Conservation (phyloP, 2,888 invertebrate genomes). For the Mimumesa dahlbomi region DNA sequence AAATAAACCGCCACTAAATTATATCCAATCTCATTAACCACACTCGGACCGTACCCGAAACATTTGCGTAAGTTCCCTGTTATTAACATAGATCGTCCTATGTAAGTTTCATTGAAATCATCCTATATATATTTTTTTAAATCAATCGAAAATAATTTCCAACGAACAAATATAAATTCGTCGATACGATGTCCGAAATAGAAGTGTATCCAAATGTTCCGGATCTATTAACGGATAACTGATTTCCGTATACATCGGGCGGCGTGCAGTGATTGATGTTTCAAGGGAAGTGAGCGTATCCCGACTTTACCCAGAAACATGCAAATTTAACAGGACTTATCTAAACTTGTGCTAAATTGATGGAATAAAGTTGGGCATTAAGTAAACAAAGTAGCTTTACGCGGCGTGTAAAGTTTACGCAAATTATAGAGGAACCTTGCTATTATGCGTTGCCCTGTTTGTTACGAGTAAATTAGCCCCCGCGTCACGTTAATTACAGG, state of each 20-base stretch:
- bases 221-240: no score
- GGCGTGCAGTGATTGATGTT: constrained; percentile 42
- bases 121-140: no score
- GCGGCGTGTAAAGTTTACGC: constrained; percentile 43
- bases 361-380: constrained; percentile 56
- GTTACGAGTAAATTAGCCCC: constrained; percentile 53
- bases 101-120: no score
- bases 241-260: no score
- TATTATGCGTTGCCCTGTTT: constrained; percentile 50
- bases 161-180: no score
- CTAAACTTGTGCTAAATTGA: constrained; percentile 48
- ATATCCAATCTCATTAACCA: no score
- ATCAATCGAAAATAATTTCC: no score
- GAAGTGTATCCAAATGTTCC: no score
- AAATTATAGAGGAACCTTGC: constrained; percentile 53
- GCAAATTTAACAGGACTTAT: constrained; percentile 51
- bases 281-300: constrained; percentile 21
- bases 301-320: constrained; percentile 35
- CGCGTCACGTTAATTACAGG: constrained; percentile 49
- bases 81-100: no score
- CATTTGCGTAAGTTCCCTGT: neutral
- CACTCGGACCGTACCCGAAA: neutral
- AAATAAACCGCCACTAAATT: no score
- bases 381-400: constrained; percentile 58
- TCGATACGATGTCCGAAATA: no score